phyloP scores from a whole-genome alignment of 2,888 invertebrate genomes.

The Nomada ruficornis region DNA sequence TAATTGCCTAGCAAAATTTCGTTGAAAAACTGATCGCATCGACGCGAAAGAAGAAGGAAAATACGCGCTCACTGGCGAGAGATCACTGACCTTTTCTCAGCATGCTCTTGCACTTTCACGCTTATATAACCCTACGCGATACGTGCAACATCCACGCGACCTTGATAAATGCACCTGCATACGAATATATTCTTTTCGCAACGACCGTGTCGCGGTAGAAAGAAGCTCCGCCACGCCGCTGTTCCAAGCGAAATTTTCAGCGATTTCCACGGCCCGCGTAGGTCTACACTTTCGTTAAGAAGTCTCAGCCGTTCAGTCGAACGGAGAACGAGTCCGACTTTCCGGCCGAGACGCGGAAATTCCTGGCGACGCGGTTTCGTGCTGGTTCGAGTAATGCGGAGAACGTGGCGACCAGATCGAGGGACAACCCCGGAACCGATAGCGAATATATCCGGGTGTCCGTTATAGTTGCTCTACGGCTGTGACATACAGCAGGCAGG shows the following conservation, averaged over 20 bases:
- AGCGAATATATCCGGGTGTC: background rate
- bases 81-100: slow-evolving; percentile 24
- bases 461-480: slow-evolving; percentile 15
- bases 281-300: background rate
- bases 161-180: background rate
- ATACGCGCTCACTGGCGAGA: background rate
- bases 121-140: slow-evolving; percentile 9
- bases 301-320: background rate
- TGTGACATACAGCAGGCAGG: slow-evolving; percentile 5
- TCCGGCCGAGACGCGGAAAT: background rate
- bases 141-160: slow-evolving; percentile 2
- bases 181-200: background rate
- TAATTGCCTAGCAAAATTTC: no score
- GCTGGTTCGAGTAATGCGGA: background rate
- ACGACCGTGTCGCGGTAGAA: background rate
- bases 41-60: background rate
- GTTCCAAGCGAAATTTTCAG: slow-evolving; percentile 19
- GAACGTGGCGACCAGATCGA: slow-evolving; percentile 6
- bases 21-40: no score
- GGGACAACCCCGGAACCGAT: slow-evolving; percentile 9
- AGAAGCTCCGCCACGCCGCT: background rate
- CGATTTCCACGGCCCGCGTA: background rate
- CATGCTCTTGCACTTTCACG: slow-evolving; percentile 33
- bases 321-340: background rate
- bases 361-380: background rate